These are phyloP conservation scores for Scolanthus callimorphus DNA, from an alignment of 92 coral and sea anemone genomes.

Conservation along the genomic window DNA sequence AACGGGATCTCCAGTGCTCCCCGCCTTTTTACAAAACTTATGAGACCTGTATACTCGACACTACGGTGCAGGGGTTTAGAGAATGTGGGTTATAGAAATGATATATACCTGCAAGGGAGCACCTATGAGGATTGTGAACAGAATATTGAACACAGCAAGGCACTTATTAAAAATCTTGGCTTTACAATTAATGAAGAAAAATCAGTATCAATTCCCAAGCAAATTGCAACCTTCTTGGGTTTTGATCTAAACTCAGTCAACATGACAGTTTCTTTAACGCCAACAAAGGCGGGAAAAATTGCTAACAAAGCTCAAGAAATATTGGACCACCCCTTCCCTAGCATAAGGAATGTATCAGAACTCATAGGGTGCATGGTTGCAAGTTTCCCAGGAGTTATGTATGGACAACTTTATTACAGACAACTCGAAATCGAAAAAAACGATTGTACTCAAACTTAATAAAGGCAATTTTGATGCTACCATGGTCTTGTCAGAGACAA, in stretches of 20 bases:
- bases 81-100: conserved; percentile 28
- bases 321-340: background rate
- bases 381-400: conserved; percentile 26
- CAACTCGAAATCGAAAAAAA: conserved; percentile 10
- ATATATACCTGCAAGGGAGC: conserved; percentile 20
- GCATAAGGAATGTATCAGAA: background rate
- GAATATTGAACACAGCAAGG: background rate
- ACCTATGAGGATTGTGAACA: conserved; percentile 8
- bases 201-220: conserved; percentile 9
- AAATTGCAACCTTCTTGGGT: conserved; percentile 19
- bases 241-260: conserved; percentile 17
- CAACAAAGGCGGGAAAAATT: conserved; percentile 5
- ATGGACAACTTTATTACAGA: conserved; percentile 24
- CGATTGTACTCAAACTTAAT: too few relatives aligned
- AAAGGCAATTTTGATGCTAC: conserved; percentile 17
- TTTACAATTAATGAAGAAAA: conserved; percentile 19
- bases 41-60: conserved; percentile 6
- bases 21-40: background rate
- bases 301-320: background rate
- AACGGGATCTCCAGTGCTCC: conserved; percentile 5
- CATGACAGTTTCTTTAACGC: conserved; percentile 5
- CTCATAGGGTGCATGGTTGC: background rate
- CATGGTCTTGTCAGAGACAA: conserved; percentile 17
- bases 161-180: conserved; percentile 13
- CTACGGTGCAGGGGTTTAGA: conserved; percentile 21